phyloP scores from a whole-genome alignment of 2,113 vertebrate species.

The Hirundichthys speculiger region DNA sequence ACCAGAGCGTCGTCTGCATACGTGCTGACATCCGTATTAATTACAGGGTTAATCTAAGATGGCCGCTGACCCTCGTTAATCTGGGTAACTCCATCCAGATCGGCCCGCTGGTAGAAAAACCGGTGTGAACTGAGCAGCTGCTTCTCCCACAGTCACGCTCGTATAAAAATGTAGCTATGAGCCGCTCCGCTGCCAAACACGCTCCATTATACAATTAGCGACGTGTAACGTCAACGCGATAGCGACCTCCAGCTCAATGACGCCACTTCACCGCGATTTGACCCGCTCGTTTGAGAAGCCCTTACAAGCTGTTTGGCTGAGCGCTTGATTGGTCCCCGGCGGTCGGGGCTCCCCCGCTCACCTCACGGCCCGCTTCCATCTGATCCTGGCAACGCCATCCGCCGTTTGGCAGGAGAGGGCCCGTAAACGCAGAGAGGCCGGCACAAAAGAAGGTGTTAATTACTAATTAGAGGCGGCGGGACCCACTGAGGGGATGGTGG shows the following conservation, averaged over 20 bases:
- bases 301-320: constrained; percentile 55
- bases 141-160: no score
- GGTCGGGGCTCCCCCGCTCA: constrained; percentile 69
- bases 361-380: constrained; percentile 83
- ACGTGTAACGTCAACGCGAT: constrained; percentile 7
- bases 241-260: constrained; percentile 35
- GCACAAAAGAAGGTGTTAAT: constrained; percentile 81
- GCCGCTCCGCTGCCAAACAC: background rate
- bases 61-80: no score
- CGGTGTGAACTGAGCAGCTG: no score
- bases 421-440: constrained; percentile 79
- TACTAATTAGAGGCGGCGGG: constrained; percentile 77
- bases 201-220: background rate
- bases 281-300: constrained; percentile 50
- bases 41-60: no score
- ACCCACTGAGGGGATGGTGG: constrained; percentile 54
- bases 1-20: no score
- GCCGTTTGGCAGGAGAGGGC: constrained; percentile 81
- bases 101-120: no score
- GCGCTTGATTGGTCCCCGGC: constrained; percentile 58
- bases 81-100: no score
- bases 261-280: constrained; percentile 30
- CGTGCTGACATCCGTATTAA: no score
- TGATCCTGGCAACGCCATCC: constrained; percentile 83
- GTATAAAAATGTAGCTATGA: background rate